A percentile compares a stretch with the other conserved stretches of the same genome.
These are phyloP conservation scores for Thripadectes ignobilis DNA, from an alignment of 2,797 vertebrate genomes.

Conservation along the genomic window DNA sequence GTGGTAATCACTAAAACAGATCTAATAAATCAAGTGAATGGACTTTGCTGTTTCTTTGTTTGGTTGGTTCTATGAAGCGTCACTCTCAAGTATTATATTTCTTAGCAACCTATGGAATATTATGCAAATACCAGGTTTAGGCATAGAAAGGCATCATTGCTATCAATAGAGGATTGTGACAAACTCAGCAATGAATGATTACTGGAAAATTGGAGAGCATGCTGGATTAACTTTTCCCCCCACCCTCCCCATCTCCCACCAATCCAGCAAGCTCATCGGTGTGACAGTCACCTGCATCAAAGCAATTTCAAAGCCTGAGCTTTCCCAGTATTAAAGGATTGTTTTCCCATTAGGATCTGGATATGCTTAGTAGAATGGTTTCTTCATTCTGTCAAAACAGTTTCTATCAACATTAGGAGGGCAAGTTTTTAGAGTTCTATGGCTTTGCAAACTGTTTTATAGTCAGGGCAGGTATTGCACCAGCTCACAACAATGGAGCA, in stretches of 20 bases:
- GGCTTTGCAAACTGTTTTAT: background rate
- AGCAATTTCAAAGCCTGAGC: background rate
- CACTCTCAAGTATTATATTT: background rate
- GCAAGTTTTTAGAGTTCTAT: background rate
- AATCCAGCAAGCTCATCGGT: background rate
- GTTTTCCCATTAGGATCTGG: background rate
- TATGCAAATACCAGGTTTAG: background rate
- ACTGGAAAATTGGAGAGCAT: background rate
- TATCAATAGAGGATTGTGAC: background rate
- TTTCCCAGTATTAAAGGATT: conserved; percentile 3
- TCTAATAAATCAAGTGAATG: background rate
- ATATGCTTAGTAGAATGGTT: background rate
- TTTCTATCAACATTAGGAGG: background rate
- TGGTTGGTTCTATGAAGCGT: background rate
- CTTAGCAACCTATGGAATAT: background rate
- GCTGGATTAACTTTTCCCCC: background rate
- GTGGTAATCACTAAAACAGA: accelerated
- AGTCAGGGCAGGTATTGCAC: conserved; percentile 1
- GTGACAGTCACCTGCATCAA: background rate
- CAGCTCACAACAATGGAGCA: background rate
- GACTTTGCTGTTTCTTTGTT: background rate
- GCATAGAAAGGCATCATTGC: background rate
- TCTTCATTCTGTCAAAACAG: background rate
- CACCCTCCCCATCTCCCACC: background rate
- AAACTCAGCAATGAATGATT: background rate